Conservation (phyloP, 2,888 invertebrate species). For the Leucoptera coffeella region DNA sequence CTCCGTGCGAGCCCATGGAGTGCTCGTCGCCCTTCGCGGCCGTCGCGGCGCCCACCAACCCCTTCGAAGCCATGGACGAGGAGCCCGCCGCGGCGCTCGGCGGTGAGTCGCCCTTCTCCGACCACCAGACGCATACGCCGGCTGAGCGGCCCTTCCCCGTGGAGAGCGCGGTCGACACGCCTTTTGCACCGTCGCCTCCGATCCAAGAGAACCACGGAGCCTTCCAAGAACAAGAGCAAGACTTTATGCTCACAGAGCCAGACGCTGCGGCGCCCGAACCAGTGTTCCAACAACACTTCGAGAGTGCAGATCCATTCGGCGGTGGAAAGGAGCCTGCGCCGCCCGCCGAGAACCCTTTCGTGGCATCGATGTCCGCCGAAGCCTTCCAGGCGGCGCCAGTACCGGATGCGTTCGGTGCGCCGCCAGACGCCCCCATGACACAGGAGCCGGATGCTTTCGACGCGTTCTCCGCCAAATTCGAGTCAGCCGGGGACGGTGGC, state of each 20-base stretch:
- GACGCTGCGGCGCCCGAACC: constrained; percentile 9
- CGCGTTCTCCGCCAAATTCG: constrained; percentile 86
- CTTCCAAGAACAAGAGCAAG: too few relatives aligned
- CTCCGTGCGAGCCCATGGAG: too few relatives aligned
- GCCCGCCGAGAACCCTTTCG: too few relatives aligned
- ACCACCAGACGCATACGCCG: not conserved
- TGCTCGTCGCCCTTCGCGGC: not conserved
- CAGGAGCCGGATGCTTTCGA: constrained; percentile 66
- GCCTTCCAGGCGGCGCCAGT: too few relatives aligned
- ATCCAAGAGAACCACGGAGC: too few relatives aligned
- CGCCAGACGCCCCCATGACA: too few relatives aligned
- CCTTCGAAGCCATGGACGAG: not conserved
- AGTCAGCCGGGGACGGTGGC: constrained; percentile 53
- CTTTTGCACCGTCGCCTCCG: too few relatives aligned
- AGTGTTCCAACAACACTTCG: constrained; percentile 5
- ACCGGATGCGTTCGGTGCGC: too few relatives aligned
- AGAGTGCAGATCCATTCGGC: not conserved
- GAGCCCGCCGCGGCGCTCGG: not conserved
- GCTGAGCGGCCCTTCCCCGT: not conserved
- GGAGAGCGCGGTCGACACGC: too few relatives aligned
- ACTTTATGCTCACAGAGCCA: too few relatives aligned
- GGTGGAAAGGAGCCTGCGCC: not conserved
- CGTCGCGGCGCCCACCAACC: not conserved
- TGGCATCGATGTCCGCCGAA: too few relatives aligned
- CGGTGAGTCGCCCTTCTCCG: not conserved